Evolutionary conservation across 2,113 vertebrate genomes (phyloP).

Genomic region (Poicephalus meyeri): DNA sequence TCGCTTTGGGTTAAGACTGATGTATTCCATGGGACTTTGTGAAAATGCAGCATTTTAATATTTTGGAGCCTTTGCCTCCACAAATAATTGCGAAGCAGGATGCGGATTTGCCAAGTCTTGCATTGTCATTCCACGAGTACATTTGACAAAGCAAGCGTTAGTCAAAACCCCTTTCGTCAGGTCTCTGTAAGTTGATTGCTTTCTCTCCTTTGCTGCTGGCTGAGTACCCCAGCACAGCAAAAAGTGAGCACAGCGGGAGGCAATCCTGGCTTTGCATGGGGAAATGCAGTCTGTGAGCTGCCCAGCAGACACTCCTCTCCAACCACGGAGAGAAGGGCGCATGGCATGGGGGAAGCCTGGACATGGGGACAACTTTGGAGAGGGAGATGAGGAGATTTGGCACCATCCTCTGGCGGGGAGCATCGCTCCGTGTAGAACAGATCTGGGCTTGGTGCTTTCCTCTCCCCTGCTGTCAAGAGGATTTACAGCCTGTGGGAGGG

Average conservation of each 20-base stretch:
- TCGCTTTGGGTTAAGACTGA: not conserved
- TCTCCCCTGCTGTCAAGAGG: not conserved
- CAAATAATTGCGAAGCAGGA: not conserved
- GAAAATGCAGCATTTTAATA: not conserved
- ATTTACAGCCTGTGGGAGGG: not conserved
- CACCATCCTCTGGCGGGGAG: not conserved
- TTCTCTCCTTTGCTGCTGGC: not conserved
- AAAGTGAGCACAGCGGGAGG: not conserved
- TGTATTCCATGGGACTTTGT: not conserved
- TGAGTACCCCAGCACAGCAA: not conserved
- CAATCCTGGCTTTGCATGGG: not conserved
- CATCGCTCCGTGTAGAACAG: rapidly evolving
- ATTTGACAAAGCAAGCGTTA: not conserved
- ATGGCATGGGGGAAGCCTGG: not conserved
- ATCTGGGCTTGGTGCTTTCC: not conserved
- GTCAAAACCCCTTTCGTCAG: not conserved
- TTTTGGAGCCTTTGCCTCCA: not conserved
- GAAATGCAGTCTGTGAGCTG: not conserved
- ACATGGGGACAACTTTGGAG: not conserved
- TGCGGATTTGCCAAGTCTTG: not conserved
- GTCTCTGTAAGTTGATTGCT: not conserved
- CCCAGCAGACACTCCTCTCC: not conserved
- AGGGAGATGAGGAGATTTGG: not conserved
- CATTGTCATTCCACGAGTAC: rapidly evolving
- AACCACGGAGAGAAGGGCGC: not conserved